These are phyloP conservation scores for Eulithis testata DNA, from an alignment of 2,888 invertebrate genomes.

Conservation along the genomic window DNA sequence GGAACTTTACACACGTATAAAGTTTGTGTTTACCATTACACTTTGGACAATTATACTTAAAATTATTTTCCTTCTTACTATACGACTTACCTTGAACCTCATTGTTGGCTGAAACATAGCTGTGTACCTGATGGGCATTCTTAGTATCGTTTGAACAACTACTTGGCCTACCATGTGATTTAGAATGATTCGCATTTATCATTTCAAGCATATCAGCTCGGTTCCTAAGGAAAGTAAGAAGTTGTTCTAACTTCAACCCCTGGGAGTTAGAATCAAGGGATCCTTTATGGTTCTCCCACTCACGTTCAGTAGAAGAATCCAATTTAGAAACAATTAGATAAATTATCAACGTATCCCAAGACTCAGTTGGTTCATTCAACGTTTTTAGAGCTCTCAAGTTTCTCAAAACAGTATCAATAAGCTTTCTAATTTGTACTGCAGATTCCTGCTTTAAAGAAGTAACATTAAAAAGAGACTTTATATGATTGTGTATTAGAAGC, in stretches of 20 bases:
- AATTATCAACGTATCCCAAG: too few species aligned
- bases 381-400: slow-evolving; percentile 31
- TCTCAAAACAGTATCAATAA: slow-evolving; percentile 35
- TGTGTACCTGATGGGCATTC: slow-evolving; percentile 8
- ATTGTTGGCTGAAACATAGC: slow-evolving; percentile 10
- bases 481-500: slow-evolving; percentile 14
- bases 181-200: slow-evolving; percentile 15
- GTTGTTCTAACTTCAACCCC: slow-evolving; percentile 12
- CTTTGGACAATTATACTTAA: slow-evolving; percentile 4
- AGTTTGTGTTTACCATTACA: slow-evolving; percentile 19
- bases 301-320: too few species aligned
- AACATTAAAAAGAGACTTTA: slow-evolving; percentile 13
- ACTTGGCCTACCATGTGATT: background rate
- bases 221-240: slow-evolving; percentile 14
- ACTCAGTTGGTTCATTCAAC: too few species aligned
- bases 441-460: slow-evolving; percentile 28
- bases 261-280: background rate
- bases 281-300: too few species aligned
- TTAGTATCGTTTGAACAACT: slow-evolving; percentile 11
- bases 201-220: slow-evolving; percentile 26
- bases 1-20: slow-evolving; percentile 21
- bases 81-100: background rate
- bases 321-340: too few species aligned
- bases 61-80: background rate
- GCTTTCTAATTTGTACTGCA: slow-evolving; percentile 26